phyloP scores from a whole-genome alignment of 2,797 vertebrate genomes.

The Agapornis canus region DNA sequence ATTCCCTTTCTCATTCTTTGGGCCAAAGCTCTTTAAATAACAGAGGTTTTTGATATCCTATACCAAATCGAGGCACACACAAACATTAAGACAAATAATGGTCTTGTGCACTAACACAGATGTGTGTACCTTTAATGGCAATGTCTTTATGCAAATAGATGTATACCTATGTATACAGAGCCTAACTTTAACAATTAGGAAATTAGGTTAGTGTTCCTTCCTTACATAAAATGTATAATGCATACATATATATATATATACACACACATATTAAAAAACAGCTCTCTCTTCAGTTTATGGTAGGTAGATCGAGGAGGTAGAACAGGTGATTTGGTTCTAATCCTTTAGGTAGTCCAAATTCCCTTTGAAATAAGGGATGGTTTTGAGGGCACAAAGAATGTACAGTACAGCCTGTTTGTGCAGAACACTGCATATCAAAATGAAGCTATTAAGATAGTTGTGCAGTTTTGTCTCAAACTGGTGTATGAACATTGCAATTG shows the following conservation, averaged over 20 bases:
- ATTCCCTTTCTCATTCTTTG: conserved; percentile 66
- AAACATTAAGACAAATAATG: conserved; percentile 5
- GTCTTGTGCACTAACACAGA: conserved; percentile 47
- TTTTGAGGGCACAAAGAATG: neutral
- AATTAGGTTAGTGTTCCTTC: neutral
- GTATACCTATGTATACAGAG: neutral
- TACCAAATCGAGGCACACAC: conserved; percentile 8
- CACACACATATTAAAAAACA: neutral
- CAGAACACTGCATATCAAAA: neutral
- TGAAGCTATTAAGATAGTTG: neutral
- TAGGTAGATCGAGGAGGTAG: neutral
- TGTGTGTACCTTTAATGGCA: conserved; percentile 2
- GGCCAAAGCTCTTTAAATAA: conserved; percentile 50
- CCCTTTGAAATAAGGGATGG: neutral
- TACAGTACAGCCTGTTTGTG: neutral
- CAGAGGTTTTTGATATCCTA: neutral
- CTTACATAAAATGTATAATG: neutral
- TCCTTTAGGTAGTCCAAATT: neutral
- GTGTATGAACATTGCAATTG: neutral
- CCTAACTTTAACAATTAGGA: neutral
- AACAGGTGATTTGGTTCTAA: neutral
- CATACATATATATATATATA: neutral
- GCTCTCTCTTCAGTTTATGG: neutral
- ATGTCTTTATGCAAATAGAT: neutral
- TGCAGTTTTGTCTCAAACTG: neutral